Conservation (phyloP, 2,888 invertebrate genomes). For the Leucophenga montana region DNA sequence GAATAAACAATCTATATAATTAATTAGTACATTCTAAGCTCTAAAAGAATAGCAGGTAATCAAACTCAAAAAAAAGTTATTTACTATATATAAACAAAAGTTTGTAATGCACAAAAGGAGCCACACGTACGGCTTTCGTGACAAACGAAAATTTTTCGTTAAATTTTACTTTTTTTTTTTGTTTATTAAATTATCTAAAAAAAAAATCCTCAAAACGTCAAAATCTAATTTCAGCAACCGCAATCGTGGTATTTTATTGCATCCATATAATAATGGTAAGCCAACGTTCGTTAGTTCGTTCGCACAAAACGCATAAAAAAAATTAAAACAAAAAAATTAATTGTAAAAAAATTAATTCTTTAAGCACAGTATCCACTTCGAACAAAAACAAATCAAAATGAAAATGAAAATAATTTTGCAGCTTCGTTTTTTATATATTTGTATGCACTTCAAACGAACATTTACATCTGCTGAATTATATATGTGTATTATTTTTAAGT, state of each 20-base stretch:
- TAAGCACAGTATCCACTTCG: no score
- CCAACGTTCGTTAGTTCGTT: conserved; percentile 60
- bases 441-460: no score
- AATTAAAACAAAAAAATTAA: conserved; percentile 35
- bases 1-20: no score
- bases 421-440: no score
- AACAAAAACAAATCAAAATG: no score
- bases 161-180: conserved; percentile 24
- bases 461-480: no score
- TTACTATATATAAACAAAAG: conserved; percentile 43
- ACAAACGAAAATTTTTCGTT: conserved; percentile 32
- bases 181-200: conserved; percentile 12
- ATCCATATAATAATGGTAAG: conserved; percentile 78
- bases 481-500: no score
- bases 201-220: conserved; percentile 51
- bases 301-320: conserved; percentile 40
- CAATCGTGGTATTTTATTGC: conserved; percentile 75
- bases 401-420: no score
- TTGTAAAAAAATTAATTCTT: conserved; percentile 35
- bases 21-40: no score
- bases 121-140: conserved; percentile 38
- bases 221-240: conserved; percentile 71
- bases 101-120: conserved; percentile 67
- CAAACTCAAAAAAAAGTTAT: neutral
- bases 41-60: neutral